Evolutionary conservation across 2,888 invertebrate genomes (phyloP), one percentile per base, ranked within the genome.

Genomic region (Zaprionus obscuricornis): DNA sequence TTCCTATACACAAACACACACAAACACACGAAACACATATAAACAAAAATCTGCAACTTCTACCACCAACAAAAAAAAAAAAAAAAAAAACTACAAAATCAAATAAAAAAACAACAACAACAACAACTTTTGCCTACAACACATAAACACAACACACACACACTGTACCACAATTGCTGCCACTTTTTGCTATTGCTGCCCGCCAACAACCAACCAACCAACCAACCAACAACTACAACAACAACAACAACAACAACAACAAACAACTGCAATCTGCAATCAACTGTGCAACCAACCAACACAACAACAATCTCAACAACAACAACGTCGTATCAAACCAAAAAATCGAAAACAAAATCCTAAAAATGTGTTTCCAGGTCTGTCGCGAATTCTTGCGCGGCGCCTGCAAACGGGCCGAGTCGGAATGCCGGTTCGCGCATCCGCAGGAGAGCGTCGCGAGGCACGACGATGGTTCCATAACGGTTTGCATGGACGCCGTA

Each of bases 401-500:
- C 93, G 96, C 96, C 93, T 98, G 98, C 95, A 96, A 97, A 94
- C 96, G 98, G 92, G 95, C 96, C 91, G 97, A 97, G 93, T 94
- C 95, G 91, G 98, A 98, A 94, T 98, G 98, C 95, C 97, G 97
- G 93, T 98, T 96, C 95, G 98, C 98, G 93, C 98, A 98, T 94
- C 98, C 98, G 93, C 95, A 97, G 93, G 95, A 97, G 93, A 95
- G 96, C 93, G 97, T 97, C 92, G 95, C 95, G 92, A 95, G 97
- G 93, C 97, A 97, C 93, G 96, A 96, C 93, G 98, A 98, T 95
- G 97, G 97, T 95, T 96, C 96, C 93, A 97, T 98, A 94, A 97
- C 97, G 93, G 97, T 98, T 94, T 98, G 98, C 97, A 98, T 98
- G 97, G 98, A 98, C 95, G 97, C 96, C 94, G 96, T 98, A 94